Evolutionary conservation across 2,113 vertebrate genomes (phyloP), one percentile per base, ranked within the genome.

Genomic region (Candoia aspera): DNA sequence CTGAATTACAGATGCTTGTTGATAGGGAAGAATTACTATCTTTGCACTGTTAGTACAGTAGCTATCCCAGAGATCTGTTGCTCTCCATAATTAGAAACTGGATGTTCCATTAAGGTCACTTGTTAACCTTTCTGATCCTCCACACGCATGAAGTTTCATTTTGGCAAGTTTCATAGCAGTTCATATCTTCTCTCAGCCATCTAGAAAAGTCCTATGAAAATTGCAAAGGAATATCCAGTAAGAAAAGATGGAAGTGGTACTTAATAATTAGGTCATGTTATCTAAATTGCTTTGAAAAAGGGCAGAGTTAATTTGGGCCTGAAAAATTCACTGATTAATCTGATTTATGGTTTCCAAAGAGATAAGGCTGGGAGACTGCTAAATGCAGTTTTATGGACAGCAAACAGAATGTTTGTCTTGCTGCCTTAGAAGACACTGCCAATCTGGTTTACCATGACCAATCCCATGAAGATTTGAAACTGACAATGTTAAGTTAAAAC

Each of bases 271-370:
- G 55, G 17, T 87, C 53, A 10, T 1, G 29, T 86, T 19, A 23
- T 87, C 33, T 42, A 55, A 33, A 64, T 42, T 87, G 79, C 29
- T 60, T 19, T 42, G 60, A 29, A 57, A 91, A 87, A 29, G 12
- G 73, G 24, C 60, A 87, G 83, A 53, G 3, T 84, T 2, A 84
- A 59, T 54, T 91, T 5, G 0, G 9, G 19, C 6, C 62, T 88
- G 84, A 91, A 95, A 79, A 79, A 9, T 90, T 93, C 92, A 26
- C 11, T 23, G 29, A 84, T 73, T 91, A 91, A 62, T 92, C 73
- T 93, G 87, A 96, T 94, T 93, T 93, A 92, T 90, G 46, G 84
- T 91, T 95, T 94, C 21, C 60, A 64, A 54, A 85, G 10, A 49
- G 11, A 54, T 53, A 15, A 58, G 4, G 4, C 54, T 59, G 9